A percentile compares a stretch with the other conserved stretches of the same genome.
Conservation (phyloP, 2,888 invertebrate species). For the Pheosia gnoma region DNA sequence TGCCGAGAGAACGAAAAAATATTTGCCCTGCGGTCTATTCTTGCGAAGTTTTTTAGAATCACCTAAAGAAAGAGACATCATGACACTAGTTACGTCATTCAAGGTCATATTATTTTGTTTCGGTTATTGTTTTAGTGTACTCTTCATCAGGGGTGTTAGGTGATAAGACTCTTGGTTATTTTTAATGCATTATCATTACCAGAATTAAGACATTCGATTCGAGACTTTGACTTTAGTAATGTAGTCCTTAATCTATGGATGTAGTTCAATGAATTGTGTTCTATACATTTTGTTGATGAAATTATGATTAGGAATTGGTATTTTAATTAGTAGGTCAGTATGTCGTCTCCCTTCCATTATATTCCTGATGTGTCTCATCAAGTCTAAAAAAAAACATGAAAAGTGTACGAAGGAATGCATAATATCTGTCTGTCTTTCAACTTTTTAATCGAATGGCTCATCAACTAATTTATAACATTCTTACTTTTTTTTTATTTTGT, state of each 20-base stretch:
- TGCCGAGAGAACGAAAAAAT: too few species aligned
- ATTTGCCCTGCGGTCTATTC: too few species aligned
- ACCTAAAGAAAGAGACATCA: not conserved
- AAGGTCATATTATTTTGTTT: not conserved
- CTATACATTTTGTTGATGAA: slow-evolving; percentile 5
- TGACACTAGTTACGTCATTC: not conserved
- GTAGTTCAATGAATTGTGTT: slow-evolving; percentile 1
- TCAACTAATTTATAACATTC: too few species aligned
- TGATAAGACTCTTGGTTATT: too few species aligned
- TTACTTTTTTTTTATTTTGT: too few species aligned
- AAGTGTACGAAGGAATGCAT: too few species aligned
- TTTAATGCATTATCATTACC: not conserved
- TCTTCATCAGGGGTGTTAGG: not conserved
- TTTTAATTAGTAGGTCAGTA: not conserved
- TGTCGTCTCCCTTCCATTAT: not conserved
- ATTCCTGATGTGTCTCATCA: not conserved
- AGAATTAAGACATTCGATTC: not conserved
- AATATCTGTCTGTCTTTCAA: too few species aligned
- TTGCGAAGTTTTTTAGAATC: too few species aligned
- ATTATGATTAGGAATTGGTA: not conserved
- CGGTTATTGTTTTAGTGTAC: not conserved
- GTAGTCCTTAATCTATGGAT: not conserved
- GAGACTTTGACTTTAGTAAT: not conserved
- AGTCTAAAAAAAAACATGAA: not conserved
- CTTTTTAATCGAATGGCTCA: too few species aligned